These are phyloP conservation scores for Sipha flava DNA, from an alignment of 1,140 invertebrate genomes.

Conservation along the genomic window DNA sequence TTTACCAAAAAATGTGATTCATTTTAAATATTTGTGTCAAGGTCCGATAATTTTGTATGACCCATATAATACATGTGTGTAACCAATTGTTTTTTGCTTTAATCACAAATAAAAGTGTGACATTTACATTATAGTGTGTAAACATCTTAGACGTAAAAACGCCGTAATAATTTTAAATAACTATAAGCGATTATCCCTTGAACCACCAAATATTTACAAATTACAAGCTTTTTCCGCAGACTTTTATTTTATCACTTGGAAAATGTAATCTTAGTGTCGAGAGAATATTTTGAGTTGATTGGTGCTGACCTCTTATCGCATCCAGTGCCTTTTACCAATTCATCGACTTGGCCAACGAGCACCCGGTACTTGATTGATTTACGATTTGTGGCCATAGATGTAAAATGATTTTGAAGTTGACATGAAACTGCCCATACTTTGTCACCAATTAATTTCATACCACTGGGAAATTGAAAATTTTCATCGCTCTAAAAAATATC, in stretches of 20 bases:
- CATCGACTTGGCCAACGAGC: constrained; percentile 26
- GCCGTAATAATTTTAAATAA: background rate
- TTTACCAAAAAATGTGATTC: background rate
- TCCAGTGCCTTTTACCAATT: constrained; percentile 32
- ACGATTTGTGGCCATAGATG: background rate
- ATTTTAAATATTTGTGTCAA: background rate
- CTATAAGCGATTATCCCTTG: background rate
- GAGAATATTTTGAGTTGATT: background rate
- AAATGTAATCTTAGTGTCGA: background rate
- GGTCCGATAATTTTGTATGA: background rate
- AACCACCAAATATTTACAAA: background rate
- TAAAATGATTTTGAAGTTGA: constrained; percentile 38
- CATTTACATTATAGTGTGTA: background rate
- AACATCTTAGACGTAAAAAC: too few species aligned
- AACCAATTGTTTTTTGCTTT: background rate
- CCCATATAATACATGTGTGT: background rate
- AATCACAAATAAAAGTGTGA: background rate
- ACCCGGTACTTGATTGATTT: constrained; percentile 37
- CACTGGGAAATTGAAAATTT: constrained; percentile 38
- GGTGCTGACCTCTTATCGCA: constrained; percentile 35
- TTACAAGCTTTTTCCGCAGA: background rate
- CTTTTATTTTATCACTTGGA: background rate
- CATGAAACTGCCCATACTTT: constrained; percentile 36
- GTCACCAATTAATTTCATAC: constrained; percentile 36
- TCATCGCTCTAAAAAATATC: constrained; percentile 35